A percentile compares a stretch with the other conserved stretches of the same genome.
These are phyloP conservation scores for Sphyrna mokarran DNA, from an alignment of 2,113 vertebrate species.

Conservation along the genomic window DNA sequence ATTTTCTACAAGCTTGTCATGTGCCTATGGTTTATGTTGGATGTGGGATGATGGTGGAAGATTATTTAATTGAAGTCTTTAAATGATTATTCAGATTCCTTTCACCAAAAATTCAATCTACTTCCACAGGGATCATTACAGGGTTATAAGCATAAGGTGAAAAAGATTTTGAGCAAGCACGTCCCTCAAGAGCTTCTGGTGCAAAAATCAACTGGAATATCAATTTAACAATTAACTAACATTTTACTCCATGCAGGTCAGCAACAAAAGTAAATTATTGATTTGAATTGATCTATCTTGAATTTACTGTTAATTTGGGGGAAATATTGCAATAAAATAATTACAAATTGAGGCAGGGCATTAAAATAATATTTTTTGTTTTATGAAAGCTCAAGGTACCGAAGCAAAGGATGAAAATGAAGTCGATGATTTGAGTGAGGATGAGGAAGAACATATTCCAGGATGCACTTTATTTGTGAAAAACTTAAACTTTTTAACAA, in stretches of 20 bases:
- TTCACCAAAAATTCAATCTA: not conserved
- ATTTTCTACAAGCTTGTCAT: not conserved
- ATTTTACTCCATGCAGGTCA: not conserved
- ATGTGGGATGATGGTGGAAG: not conserved
- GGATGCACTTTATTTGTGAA: conserved; percentile 91
- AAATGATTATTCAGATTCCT: not conserved
- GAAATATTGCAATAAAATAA: conserved; percentile 19
- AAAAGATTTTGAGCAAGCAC: not conserved
- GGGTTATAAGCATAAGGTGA: not conserved
- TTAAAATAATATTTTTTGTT: not conserved
- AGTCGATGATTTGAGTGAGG: conserved; percentile 56
- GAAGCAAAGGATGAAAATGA: conserved; percentile 41
- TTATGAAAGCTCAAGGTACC: not conserved
- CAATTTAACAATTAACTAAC: not conserved
- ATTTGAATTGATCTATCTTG: not conserved
- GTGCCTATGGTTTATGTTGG: not conserved
- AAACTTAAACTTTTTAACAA: conserved; percentile 84
- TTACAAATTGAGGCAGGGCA: too few species aligned
- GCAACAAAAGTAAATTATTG: not conserved
- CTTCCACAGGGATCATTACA: not conserved
- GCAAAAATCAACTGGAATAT: not conserved
- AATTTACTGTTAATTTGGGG: not conserved
- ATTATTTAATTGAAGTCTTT: not conserved
- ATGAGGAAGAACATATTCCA: conserved; percentile 67
- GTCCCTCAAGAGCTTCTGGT: not conserved